Evolutionary conservation across 2,113 vertebrate genomes (phyloP).

Genomic region (Lichenostomus cassidix): DNA sequence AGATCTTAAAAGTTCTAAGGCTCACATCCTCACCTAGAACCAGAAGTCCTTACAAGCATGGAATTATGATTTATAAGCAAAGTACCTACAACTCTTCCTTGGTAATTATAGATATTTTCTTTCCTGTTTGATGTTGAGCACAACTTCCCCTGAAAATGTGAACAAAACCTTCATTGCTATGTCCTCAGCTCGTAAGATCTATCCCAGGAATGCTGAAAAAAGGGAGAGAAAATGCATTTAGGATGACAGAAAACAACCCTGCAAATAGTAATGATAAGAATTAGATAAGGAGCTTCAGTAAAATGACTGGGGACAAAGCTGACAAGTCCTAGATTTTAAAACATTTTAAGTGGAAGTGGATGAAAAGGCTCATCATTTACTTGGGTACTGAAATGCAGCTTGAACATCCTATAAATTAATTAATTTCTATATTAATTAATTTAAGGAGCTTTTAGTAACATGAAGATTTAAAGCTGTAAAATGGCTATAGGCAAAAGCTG

Average conservation of each 20-base stretch:
- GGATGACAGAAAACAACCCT: neutral
- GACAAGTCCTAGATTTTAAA: neutral
- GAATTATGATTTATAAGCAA: neutral
- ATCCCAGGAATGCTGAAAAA: neutral
- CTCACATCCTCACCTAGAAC: neutral
- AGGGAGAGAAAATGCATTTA: neutral
- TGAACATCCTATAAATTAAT: neutral
- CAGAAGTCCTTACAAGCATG: neutral
- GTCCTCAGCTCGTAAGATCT: neutral
- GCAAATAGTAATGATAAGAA: neutral
- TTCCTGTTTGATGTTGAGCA: neutral
- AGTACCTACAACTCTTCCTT: neutral
- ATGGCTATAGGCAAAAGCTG: neutral
- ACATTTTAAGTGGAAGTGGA: neutral
- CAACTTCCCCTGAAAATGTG: neutral
- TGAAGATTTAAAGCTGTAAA: neutral
- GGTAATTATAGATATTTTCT: neutral
- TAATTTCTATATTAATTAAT: neutral
- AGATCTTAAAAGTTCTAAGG: neutral
- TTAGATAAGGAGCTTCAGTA: neutral
- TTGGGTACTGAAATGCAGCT: neutral
- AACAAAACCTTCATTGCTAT: neutral
- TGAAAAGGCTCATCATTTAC: neutral
- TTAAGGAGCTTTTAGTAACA: neutral
- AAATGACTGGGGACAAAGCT: neutral